These are phyloP conservation scores for Trematomus loennbergii DNA, from an alignment of 2,113 vertebrate species.

Conservation along the genomic window DNA sequence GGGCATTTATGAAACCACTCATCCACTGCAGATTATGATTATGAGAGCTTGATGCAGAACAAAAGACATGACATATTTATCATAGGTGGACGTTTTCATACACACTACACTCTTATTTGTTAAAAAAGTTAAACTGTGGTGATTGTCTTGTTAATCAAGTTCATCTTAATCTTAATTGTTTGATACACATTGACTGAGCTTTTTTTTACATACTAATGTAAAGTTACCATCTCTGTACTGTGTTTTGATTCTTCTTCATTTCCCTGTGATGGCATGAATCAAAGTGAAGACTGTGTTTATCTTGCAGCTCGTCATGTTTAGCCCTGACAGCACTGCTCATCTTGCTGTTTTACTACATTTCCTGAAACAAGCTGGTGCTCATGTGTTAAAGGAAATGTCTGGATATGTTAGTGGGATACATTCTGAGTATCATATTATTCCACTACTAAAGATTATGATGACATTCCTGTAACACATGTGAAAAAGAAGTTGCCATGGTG, in stretches of 20 bases:
- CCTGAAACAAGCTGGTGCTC: not conserved
- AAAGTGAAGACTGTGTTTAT: not conserved
- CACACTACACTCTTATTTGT: not conserved
- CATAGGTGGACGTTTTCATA: not conserved
- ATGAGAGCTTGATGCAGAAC: not conserved
- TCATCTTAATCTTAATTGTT: not conserved
- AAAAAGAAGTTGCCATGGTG: no score
- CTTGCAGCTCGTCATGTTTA: not conserved
- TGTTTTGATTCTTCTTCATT: no score
- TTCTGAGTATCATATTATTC: not conserved
- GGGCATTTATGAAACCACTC: not conserved
- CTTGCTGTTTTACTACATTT: not conserved
- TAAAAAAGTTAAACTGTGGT: not conserved
- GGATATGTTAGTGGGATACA: not conserved
- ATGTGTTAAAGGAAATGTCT: not conserved
- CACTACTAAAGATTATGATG: not conserved
- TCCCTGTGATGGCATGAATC: not conserved
- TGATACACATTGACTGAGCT: not conserved
- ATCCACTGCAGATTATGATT: not conserved
- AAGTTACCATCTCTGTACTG: no score
- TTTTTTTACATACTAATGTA: no score
- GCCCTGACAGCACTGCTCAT: not conserved
- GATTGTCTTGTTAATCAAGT: not conserved
- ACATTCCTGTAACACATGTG: not conserved
- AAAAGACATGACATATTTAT: not conserved